Conservation (phyloP, 2,888 invertebrate genomes). For the Andrena dorsata region DNA sequence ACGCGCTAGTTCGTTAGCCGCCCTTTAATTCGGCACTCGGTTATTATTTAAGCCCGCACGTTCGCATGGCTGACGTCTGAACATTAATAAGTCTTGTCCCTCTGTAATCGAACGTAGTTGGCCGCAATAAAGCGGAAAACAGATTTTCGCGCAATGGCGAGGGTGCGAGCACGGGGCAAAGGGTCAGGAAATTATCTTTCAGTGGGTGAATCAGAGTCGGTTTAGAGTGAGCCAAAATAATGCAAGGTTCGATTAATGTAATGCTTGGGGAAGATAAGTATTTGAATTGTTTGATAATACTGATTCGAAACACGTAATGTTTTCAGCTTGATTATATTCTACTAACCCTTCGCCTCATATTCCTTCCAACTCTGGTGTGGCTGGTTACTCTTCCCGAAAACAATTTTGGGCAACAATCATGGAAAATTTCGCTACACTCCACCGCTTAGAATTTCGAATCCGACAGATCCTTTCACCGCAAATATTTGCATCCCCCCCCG, state of each 20-base stretch:
- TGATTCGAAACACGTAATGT: too few relatives aligned
- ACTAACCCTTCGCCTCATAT: too few relatives aligned
- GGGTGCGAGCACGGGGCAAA: too few relatives aligned
- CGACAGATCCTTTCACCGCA: conserved; percentile 29
- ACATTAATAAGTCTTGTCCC: neutral
- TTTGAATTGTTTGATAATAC: too few relatives aligned
- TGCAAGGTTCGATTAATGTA: too few relatives aligned
- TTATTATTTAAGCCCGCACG: conserved; percentile 19
- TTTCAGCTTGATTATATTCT: too few relatives aligned
- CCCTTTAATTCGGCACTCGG: conserved; percentile 33
- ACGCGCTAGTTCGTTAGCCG: conserved; percentile 39
- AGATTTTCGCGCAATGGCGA: neutral
- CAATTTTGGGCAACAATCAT: neutral
- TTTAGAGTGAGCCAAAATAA: too few relatives aligned
- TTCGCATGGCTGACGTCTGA: neutral
- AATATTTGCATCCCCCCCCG: conserved; percentile 40
- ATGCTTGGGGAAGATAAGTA: too few relatives aligned
- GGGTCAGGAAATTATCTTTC: too few relatives aligned
- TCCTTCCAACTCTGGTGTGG: too few relatives aligned
- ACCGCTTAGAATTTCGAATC: conserved; percentile 41
- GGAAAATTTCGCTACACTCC: neutral
- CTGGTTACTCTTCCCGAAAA: too few relatives aligned
- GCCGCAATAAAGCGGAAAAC: neutral
- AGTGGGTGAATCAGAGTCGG: too few relatives aligned
- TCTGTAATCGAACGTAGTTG: neutral